Base-by-base conservation (phyloP, 2,797 vertebrate genomes). In the Philypnodon macrostomus region DNA sequence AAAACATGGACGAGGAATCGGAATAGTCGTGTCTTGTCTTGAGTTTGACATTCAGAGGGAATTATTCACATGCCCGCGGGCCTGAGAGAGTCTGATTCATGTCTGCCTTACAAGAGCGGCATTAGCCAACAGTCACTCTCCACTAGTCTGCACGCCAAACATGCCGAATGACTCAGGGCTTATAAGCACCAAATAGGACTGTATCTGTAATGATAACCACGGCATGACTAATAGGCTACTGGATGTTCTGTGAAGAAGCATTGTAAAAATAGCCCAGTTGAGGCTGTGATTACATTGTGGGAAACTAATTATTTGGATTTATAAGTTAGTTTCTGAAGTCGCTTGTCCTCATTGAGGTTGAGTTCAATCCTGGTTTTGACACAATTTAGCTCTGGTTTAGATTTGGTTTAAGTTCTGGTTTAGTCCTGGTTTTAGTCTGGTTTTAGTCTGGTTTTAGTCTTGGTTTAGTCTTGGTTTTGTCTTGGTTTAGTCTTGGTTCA, bases 41-140 rank as follows among this genome's bases (percentile, higher is more conserved):
- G 53, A 71, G 48, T 64, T 64, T 37, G 37, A 55, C 42, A 65
- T 59, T 75, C 70, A 77, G 69, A 79, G 74, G 62, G 58, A 85
- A 81, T 78, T 71, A 77, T 75, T 79, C 59, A 75, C 62, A 36
- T 39, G 15, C 75, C 66, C 73, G 34, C 23, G 32, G 56, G 71
- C 62, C 67, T 7, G 11, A 2, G 24, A 63, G 54, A 48, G 40
- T 71, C 54, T 70, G 53, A 63, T 40, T 65, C 47, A 65, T 46
- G 60, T 63, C 49, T 21, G 49, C 55, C 44, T 63, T 55, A 67
- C 58, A 75, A 13, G 46, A 57, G 17, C 40, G 53, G 44, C 53
- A 55, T 72, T 70, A 55, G 46, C 31, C 29, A 67, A 35, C 44
- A 66, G 67, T 63, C 41, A 37, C 37, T 73, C 58, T 30, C 37